Conservation (phyloP, 2,113 vertebrate species). For the Oreochromis spilurus region DNA sequence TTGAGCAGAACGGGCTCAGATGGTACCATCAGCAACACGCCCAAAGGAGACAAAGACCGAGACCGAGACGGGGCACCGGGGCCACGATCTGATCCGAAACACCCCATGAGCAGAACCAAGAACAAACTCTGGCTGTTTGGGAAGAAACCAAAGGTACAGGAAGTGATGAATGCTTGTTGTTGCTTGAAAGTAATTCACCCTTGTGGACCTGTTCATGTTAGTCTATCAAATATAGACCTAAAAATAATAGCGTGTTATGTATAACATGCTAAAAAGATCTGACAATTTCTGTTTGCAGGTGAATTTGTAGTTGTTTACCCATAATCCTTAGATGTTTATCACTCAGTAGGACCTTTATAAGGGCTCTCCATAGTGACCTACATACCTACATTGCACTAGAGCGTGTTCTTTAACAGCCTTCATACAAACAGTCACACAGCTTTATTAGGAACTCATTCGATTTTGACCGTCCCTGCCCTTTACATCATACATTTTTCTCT, state of each 20-base stretch:
- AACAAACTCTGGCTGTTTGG: constrained; percentile 98
- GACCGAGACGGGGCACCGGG: constrained; percentile 61
- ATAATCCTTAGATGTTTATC: not conserved
- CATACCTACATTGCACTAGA: not conserved
- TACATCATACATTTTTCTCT: not conserved
- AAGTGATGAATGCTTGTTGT: not conserved
- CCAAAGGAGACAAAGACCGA: constrained; percentile 78
- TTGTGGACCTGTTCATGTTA: not conserved
- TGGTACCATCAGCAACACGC: constrained; percentile 85
- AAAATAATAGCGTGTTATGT: not conserved
- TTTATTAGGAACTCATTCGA: not conserved
- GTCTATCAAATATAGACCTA: not conserved
- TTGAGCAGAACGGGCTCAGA: constrained; percentile 93
- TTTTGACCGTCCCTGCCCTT: not conserved
- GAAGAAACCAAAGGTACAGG: constrained; percentile 94
- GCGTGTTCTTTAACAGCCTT: not conserved
- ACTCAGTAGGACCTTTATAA: not conserved
- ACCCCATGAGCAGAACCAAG: constrained; percentile 85
- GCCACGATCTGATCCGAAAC: constrained; percentile 84
- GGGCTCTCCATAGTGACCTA: not conserved
- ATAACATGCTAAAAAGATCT: not conserved
- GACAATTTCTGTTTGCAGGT: not conserved
- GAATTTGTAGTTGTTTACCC: not conserved
- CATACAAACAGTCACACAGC: not conserved
- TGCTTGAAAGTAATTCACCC: not conserved